Evolutionary conservation across 2,888 invertebrate genomes (phyloP).

Genomic region (Nesidiocoris tenuis): DNA sequence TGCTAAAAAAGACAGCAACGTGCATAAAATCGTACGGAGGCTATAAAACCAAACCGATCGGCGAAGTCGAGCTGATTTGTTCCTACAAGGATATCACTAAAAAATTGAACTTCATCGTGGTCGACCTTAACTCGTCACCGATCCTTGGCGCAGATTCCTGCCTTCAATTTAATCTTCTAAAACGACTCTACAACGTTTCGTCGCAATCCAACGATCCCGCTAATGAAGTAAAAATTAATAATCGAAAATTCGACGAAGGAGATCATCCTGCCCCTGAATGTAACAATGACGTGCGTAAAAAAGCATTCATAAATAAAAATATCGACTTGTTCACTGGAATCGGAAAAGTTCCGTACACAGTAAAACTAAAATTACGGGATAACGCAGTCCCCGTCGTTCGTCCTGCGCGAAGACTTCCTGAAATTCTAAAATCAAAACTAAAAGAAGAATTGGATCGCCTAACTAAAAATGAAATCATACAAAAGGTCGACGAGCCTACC

Average conservation of each 20-base stretch:
- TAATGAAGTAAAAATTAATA: not conserved
- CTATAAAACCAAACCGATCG: not conserved
- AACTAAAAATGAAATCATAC: not conserved
- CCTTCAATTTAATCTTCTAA: not conserved
- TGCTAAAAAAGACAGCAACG: not conserved
- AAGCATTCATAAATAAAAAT: not conserved
- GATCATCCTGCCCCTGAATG: not conserved
- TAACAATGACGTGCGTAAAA: not conserved
- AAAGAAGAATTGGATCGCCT: not conserved
- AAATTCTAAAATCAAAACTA: no score
- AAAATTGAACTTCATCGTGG: not conserved
- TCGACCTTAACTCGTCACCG: not conserved
- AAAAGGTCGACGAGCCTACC: not conserved
- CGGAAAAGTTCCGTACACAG: not conserved
- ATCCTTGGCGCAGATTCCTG: slow-evolving; percentile 4
- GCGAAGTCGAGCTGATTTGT: not conserved
- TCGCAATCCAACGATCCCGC: no score
- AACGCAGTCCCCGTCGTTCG: slow-evolving; percentile 1
- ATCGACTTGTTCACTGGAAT: not conserved
- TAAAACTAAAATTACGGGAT: not conserved
- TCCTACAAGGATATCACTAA: not conserved
- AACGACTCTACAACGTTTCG: slow-evolving; percentile 11
- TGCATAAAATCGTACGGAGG: not conserved
- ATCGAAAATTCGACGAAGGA: not conserved
- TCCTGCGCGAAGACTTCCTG: not conserved